These are phyloP conservation scores for Eubucco bourcierii DNA, from an alignment of 2,113 vertebrate species.

Conservation along the genomic window DNA sequence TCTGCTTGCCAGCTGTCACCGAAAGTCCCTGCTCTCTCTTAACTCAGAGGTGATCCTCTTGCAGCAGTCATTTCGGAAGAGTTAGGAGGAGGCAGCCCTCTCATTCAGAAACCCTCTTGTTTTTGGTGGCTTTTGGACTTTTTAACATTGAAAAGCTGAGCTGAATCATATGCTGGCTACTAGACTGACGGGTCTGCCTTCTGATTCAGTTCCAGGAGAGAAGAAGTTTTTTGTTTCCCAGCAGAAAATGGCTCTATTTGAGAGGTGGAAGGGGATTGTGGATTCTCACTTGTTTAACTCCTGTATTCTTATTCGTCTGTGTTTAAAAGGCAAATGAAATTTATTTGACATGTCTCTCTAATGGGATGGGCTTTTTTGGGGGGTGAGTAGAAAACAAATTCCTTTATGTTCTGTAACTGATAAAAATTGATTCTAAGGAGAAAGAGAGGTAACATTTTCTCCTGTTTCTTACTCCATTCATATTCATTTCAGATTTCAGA, in stretches of 20 bases:
- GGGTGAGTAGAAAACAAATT: slow-evolving; percentile 34
- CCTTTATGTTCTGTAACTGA: slow-evolving; percentile 46
- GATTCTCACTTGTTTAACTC: slow-evolving; percentile 63
- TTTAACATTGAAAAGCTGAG: slow-evolving; percentile 66
- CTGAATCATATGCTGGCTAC: slow-evolving; percentile 76
- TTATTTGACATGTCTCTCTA: slow-evolving; percentile 32
- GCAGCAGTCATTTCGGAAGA: slow-evolving; percentile 51
- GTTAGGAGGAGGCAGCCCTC: slow-evolving; percentile 8
- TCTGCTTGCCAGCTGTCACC: slow-evolving; percentile 65
- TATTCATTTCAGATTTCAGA: slow-evolving; percentile 5
- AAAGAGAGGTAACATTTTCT: neutral
- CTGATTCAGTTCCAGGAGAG: slow-evolving; percentile 74
- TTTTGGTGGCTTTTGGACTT: slow-evolving; percentile 68
- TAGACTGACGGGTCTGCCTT: slow-evolving; percentile 69
- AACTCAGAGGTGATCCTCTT: slow-evolving; percentile 42
- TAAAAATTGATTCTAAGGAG: slow-evolving; percentile 30
- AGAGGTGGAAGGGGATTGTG: slow-evolving; percentile 60
- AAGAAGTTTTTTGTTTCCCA: slow-evolving; percentile 74
- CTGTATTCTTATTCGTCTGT: slow-evolving; percentile 17
- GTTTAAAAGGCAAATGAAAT: slow-evolving; percentile 40
- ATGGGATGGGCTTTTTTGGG: neutral
- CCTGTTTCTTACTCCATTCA: neutral
- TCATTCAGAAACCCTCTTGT: slow-evolving; percentile 40
- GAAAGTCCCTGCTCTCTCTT: slow-evolving; percentile 48
- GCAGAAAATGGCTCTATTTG: slow-evolving; percentile 53